Percentiles rank a stretch among this genome's conserved stretches.
These are phyloP conservation scores for Neria commutata DNA, from an alignment of 2,888 invertebrate species.

Conservation along the genomic window DNA sequence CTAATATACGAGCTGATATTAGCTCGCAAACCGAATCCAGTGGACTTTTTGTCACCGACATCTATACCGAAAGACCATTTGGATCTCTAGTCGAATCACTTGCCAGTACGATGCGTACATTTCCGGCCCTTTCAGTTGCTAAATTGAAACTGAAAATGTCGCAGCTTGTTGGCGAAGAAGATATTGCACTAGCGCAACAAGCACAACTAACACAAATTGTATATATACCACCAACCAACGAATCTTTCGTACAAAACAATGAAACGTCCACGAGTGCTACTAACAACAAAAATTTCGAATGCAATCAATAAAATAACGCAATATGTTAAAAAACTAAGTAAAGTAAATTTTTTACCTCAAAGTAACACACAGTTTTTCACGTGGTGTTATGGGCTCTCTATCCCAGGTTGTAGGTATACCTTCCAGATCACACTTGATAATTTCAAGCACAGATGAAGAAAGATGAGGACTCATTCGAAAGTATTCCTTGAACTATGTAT, in stretches of 20 bases:
- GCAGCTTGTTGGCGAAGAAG: constrained; percentile 10
- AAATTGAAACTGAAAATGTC: constrained; percentile 11
- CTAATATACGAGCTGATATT: too few relatives aligned
- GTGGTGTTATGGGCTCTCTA: not conserved
- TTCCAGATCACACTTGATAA: not conserved
- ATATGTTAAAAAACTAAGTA: too few relatives aligned
- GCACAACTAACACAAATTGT: not conserved
- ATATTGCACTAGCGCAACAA: constrained; percentile 10
- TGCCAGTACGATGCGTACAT: constrained; percentile 3
- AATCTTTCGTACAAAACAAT: not conserved
- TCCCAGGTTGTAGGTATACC: not conserved
- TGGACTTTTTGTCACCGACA: too few relatives aligned
- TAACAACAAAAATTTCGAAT: constrained; percentile 1
- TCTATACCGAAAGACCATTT: too few relatives aligned
- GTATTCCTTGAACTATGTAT: constrained; percentile 7
- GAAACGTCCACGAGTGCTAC: not conserved
- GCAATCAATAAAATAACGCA: too few relatives aligned
- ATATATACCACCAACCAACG: not conserved
- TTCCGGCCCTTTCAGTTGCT: too few relatives aligned
- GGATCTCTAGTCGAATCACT: constrained; percentile 3
- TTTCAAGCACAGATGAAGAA: not conserved
- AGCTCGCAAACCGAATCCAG: too few relatives aligned
- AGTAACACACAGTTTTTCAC: too few relatives aligned
- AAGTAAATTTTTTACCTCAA: too few relatives aligned
- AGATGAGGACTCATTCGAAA: constrained; percentile 3